Base-by-base conservation (phyloP, 2,113 vertebrate species). In the Catharus fuscescens region DNA sequence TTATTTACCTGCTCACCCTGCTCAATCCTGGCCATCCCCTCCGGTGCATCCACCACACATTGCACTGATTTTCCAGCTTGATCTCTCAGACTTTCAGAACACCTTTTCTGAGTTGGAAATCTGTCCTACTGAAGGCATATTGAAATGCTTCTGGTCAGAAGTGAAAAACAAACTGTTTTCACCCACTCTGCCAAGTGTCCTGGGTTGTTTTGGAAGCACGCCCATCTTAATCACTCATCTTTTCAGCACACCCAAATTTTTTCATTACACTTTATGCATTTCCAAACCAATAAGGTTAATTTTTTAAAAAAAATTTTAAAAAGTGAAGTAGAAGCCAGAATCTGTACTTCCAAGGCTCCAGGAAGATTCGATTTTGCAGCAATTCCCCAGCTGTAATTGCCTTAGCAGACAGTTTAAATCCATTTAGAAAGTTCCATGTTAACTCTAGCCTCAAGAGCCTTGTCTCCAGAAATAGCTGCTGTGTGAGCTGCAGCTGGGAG, bases 341-440 rank as follows among this genome's bases (percentile, higher is more conserved):
- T 65, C 59, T 57, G 31, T 31, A 72, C 54, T 92, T 89, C 64
- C 74, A 88, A 90, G 57, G 50, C 61, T 86, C 23, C 62, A 57
- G 47, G 61, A 94, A 94, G 64, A 86, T 62, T 86, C 0, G 0
- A 54, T 62, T 95, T 40, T 23, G 67, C 42, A 92, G 47, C 50
- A 88, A 82, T 67, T 86, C 66, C 50, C 50, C 66, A 57, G 42
- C 5, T 83, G 28, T 66, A 94, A 93, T 42, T 95, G 82, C 72
- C 56, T 86, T 78, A 38, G 47, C 40, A 86, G 64, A 70, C 38
- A 80, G 80, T 92, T 93, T 73, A 93, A 97, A 92, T 70, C 56
- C 34, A 60, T 86, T 94, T 80, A 52, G 60, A 86, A 94, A 69
- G 85, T 80, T 80, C 45, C 66, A 38, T 28, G 71, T 90, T 85